Percentiles rank a stretch among this genome's conserved stretches.
These are phyloP conservation scores for Drosophila cyrtoloma DNA, from an alignment of 2,888 invertebrate species.

Conservation along the genomic window DNA sequence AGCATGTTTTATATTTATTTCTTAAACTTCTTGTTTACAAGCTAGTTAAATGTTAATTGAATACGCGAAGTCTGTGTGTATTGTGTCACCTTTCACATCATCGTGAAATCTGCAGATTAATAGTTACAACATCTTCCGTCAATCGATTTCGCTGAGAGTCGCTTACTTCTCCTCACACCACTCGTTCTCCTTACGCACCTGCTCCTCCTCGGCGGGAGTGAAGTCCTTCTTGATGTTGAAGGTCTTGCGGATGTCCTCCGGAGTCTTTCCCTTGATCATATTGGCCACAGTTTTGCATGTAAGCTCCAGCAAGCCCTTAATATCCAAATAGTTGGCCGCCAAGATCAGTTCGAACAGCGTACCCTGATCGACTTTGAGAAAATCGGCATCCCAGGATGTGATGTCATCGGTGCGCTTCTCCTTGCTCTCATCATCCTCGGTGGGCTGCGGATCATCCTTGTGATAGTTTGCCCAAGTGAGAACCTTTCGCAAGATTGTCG, in stretches of 20 bases:
- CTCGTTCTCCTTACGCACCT: conserved; percentile 74
- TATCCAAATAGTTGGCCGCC: conserved; percentile 70
- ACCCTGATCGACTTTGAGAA: conserved; percentile 70
- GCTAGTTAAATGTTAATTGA: conserved; percentile 1
- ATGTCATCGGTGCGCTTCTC: conserved; percentile 73
- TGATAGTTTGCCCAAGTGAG: conserved; percentile 69
- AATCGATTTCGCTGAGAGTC: not conserved
- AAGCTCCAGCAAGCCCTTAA: conserved; percentile 65
- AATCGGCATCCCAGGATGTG: conserved; percentile 72
- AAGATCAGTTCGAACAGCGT: conserved; percentile 69
- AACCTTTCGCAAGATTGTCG: conserved; percentile 70
- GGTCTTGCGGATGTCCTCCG: conserved; percentile 71
- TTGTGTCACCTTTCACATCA: not conserved
- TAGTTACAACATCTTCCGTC: not conserved
- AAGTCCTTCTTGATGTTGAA: conserved; percentile 72
- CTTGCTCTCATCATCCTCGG: conserved; percentile 72
- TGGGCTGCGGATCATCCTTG: conserved; percentile 69
- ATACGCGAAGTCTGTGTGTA: not conserved
- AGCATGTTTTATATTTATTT: not conserved
- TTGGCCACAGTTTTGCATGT: conserved; percentile 75
- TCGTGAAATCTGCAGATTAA: not conserved
- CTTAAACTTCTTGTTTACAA: conserved; percentile 2
- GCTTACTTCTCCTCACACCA: conserved; percentile 72
- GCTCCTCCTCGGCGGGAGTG: conserved; percentile 72
- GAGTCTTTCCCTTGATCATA: conserved; percentile 75